Percentiles rank a stretch among this genome's conserved stretches.
These are phyloP conservation scores for Eclectus roratus DNA, from an alignment of 2,113 vertebrate species.

Conservation along the genomic window DNA sequence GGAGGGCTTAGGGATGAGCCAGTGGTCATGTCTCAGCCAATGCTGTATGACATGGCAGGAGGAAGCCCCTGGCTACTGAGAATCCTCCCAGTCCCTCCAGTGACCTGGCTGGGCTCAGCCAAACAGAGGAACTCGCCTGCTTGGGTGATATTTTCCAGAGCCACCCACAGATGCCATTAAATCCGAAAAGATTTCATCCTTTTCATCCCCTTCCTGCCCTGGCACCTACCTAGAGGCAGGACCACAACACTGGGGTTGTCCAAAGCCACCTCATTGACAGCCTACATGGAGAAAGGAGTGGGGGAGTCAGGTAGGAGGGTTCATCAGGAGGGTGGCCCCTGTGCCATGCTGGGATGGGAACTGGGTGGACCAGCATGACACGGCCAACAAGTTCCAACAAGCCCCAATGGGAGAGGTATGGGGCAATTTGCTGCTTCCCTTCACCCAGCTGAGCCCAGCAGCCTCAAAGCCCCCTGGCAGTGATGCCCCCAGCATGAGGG, in stretches of 20 bases:
- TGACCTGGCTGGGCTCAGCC: not conserved
- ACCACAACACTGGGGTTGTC: slow-evolving; percentile 4
- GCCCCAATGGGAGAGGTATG: rapidly evolving
- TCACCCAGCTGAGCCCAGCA: not conserved
- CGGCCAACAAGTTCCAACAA: not conserved
- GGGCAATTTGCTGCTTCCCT: not conserved
- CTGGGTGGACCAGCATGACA: rapidly evolving
- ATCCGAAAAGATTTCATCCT: not conserved
- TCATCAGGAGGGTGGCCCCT: rapidly evolving
- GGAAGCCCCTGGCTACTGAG: rapidly evolving
- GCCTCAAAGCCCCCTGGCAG: not conserved
- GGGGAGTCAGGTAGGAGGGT: not conserved
- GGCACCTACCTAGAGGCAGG: slow-evolving; percentile 36
- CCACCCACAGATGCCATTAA: not conserved
- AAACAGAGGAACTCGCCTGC: not conserved
- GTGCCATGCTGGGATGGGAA: rapidly evolving
- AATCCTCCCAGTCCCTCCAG: not conserved
- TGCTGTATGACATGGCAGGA: not conserved
- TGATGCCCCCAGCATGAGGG: rapidly evolving
- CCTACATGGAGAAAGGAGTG: not conserved
- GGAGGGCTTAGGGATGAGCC: not conserved
- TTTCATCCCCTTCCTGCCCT: not conserved
- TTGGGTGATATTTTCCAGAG: not conserved
- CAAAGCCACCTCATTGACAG: slow-evolving; percentile 41
- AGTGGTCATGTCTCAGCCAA: rapidly evolving